These are phyloP conservation scores for Plecturocebus donacophilus DNA, from an alignment of 2,113 vertebrate genomes.

Conservation along the genomic window DNA sequence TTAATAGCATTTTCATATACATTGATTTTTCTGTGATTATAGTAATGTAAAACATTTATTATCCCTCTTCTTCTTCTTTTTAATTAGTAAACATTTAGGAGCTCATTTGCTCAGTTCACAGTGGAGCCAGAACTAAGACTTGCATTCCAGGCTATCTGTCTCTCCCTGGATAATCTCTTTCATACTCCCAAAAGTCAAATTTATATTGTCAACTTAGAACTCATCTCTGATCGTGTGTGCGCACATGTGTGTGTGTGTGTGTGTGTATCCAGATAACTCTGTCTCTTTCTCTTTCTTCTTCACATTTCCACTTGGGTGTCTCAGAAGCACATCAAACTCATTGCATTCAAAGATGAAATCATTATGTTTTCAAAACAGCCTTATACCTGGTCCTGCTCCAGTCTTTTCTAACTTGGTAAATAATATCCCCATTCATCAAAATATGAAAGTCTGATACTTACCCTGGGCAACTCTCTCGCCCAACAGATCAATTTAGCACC, in stretches of 20 bases:
- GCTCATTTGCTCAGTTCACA: neutral
- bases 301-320: neutral
- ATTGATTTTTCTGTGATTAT: neutral
- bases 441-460: neutral
- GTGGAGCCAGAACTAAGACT: neutral
- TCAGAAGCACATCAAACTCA: neutral
- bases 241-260: too few species aligned
- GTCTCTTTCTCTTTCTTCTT: neutral
- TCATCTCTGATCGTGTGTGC: neutral
- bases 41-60: neutral
- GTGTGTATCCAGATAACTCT: neutral
- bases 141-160: neutral
- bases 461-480: neutral
- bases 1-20: neutral
- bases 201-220: neutral
- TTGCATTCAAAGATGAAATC: neutral
- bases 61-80: neutral
- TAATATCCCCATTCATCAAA: neutral
- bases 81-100: neutral
- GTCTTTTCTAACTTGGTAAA: neutral
- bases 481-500: neutral
- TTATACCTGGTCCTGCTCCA: neutral
- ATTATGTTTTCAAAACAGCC: neutral
- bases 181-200: neutral
- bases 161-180: neutral